Conservation (phyloP, 2,888 invertebrate genomes). For the Drosophila mimetica region DNA sequence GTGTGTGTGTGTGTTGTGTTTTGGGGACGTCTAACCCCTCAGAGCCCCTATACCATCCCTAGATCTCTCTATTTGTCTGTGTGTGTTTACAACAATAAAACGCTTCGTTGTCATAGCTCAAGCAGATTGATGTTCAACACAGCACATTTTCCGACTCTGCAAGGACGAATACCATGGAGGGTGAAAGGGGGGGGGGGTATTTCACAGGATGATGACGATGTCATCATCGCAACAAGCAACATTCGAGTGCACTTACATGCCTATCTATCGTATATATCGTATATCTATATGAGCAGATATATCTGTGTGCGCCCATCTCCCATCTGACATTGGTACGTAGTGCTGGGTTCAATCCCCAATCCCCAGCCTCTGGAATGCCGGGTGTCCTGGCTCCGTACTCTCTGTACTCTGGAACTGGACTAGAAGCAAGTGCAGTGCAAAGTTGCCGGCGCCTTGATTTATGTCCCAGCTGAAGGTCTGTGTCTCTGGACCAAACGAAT, state of each 20-base stretch:
- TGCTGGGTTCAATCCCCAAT: too few relatives aligned
- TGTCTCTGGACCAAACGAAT: slow-evolving; percentile 10
- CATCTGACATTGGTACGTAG: slow-evolving; percentile 18
- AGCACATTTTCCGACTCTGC: slow-evolving; percentile 30
- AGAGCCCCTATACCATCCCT: too few relatives aligned
- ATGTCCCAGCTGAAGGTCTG: slow-evolving; percentile 56
- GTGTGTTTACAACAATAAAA: slow-evolving; percentile 72
- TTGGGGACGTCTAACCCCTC: not conserved
- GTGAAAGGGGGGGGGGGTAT: not conserved
- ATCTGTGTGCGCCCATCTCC: slow-evolving; percentile 18
- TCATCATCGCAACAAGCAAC: slow-evolving; percentile 49
- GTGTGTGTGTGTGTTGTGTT: too few relatives aligned
- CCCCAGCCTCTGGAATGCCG: not conserved
- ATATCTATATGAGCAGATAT: slow-evolving; percentile 30
- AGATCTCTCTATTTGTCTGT: slow-evolving; percentile 24
- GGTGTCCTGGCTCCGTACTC: not conserved
- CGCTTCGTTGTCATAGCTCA: slow-evolving; percentile 74
- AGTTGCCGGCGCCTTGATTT: slow-evolving; percentile 63
- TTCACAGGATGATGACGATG: slow-evolving; percentile 31
- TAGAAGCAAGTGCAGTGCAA: slow-evolving; percentile 54
- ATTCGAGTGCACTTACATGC: slow-evolving; percentile 74
- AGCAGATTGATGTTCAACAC: slow-evolving; percentile 68
- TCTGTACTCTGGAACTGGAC: slow-evolving; percentile 5
- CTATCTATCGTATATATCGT: slow-evolving; percentile 50
- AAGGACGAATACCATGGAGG: not conserved